phyloP scores from a whole-genome alignment of 2,113 vertebrate species.

The Thamnaconus septentrionalis region DNA sequence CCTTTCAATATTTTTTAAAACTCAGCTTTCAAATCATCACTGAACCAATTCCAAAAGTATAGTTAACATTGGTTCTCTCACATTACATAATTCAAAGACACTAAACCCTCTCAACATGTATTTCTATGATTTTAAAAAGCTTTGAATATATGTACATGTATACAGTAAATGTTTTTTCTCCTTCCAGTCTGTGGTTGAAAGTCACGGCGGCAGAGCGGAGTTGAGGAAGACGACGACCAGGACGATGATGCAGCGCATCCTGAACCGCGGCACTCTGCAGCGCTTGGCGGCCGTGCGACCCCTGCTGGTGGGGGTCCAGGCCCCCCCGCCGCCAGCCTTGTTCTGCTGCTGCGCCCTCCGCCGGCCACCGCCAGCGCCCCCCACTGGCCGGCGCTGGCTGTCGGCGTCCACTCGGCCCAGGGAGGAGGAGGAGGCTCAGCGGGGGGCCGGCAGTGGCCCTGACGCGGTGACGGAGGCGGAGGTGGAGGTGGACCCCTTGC shows the following conservation, averaged over 20 bases:
- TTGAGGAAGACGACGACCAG: not conserved
- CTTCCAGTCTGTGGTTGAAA: conserved; percentile 29
- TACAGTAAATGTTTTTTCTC: not conserved
- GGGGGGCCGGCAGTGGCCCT: not conserved
- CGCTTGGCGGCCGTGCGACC: conserved; percentile 61
- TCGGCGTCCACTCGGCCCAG: conserved; percentile 31
- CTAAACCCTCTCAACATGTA: too few relatives aligned
- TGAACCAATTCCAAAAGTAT: too few relatives aligned
- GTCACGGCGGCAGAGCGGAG: conserved; percentile 20
- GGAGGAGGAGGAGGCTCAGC: conserved; percentile 10
- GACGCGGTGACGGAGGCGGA: too few relatives aligned
- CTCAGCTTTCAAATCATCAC: too few relatives aligned
- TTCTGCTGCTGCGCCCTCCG: conserved; percentile 53
- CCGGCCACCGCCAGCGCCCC: not conserved
- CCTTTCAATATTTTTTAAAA: too few relatives aligned
- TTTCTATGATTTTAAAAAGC: too few relatives aligned
- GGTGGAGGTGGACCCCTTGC: conserved; percentile 84
- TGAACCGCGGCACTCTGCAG: conserved; percentile 64
- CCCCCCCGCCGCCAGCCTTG: conserved; percentile 37
- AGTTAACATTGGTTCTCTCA: too few relatives aligned
- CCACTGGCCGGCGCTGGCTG: conserved; percentile 40
- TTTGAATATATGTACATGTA: too few relatives aligned
- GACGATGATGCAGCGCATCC: conserved; percentile 76
- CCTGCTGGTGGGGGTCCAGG: conserved; percentile 39
- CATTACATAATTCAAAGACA: too few relatives aligned